These are phyloP conservation scores for Andrena bucephala DNA, from an alignment of 2,888 invertebrate genomes.

Conservation along the genomic window DNA sequence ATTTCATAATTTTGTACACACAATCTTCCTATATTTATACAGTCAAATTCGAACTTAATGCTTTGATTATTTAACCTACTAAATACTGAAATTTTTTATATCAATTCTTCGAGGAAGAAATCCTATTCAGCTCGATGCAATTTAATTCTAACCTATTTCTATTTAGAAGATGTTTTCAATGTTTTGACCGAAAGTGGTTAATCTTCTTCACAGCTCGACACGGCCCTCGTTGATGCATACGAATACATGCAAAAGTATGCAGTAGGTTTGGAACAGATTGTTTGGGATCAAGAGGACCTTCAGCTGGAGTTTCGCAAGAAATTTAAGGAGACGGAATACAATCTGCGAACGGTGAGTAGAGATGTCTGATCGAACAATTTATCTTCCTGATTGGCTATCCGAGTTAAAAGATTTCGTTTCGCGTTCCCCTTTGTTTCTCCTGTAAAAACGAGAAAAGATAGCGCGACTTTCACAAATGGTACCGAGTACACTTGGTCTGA, in stretches of 20 bases:
- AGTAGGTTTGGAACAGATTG: constrained; percentile 89
- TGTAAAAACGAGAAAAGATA: constrained; percentile 4
- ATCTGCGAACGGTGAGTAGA: constrained; percentile 86
- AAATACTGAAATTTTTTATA: neutral
- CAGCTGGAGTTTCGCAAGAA: constrained; percentile 85
- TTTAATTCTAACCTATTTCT: neutral
- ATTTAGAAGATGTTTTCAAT: neutral
- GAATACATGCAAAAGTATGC: constrained; percentile 90
- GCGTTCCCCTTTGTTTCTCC: neutral
- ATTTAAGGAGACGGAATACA: constrained; percentile 87
- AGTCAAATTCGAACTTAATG: too few relatives aligned
- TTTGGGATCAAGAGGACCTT: constrained; percentile 87
- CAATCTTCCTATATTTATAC: too few relatives aligned
- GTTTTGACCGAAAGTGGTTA: neutral
- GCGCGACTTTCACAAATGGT: constrained; percentile 68
- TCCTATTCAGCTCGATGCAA: too few relatives aligned
- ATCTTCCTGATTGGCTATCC: neutral
- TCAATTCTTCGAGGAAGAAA: neutral
- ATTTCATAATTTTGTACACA: too few relatives aligned
- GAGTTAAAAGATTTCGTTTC: constrained; percentile 6
- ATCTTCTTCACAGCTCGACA: constrained; percentile 85
- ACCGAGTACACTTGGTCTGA: constrained; percentile 61
- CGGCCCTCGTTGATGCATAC: constrained; percentile 87
- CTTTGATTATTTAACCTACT: too few relatives aligned
- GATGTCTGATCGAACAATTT: constrained; percentile 20